Evolutionary conservation across 2,888 invertebrate species (phyloP).

Genomic region (Hermaeophaga mercurialis): DNA sequence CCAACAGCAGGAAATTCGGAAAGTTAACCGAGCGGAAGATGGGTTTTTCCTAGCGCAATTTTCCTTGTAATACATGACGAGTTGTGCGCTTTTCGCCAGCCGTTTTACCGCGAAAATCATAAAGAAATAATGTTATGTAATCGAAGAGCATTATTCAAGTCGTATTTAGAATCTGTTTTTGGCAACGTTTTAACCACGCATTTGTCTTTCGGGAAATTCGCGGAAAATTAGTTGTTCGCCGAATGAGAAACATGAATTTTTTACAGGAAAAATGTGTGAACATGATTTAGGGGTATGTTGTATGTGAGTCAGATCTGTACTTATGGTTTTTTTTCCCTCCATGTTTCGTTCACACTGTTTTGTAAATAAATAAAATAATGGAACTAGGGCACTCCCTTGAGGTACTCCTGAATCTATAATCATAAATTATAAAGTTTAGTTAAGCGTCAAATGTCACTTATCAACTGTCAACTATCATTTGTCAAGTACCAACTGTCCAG

Average conservation of each 20-base stretch:
- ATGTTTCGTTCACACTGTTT: too few species aligned
- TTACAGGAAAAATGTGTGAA: conserved; percentile 13
- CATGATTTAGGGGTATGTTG: conserved; percentile 19
- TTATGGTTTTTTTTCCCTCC: too few species aligned
- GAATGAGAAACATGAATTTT: conserved; percentile 18
- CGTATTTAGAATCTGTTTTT: conserved; percentile 31
- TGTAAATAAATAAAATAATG: too few species aligned
- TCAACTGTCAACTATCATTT: too few species aligned
- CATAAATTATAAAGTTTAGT: too few species aligned
- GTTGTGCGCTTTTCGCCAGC: conserved; percentile 28
- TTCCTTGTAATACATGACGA: conserved; percentile 52
- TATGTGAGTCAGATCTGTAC: not conserved
- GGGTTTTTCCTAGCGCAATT: conserved; percentile 49
- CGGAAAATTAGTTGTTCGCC: conserved; percentile 31
- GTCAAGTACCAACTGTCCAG: too few species aligned
- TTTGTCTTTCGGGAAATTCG: conserved; percentile 29
- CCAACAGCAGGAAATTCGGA: conserved; percentile 49
- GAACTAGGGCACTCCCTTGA: too few species aligned
- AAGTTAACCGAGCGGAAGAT: conserved; percentile 52
- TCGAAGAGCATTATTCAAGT: conserved; percentile 32
- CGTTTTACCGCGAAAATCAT: conserved; percentile 29
- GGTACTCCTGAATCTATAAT: too few species aligned
- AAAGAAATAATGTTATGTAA: conserved; percentile 34
- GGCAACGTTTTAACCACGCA: conserved; percentile 30
- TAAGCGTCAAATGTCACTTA: too few species aligned